phyloP scores from a whole-genome alignment of 1,140 invertebrate genomes.

The Nasonia vitripennis region DNA sequence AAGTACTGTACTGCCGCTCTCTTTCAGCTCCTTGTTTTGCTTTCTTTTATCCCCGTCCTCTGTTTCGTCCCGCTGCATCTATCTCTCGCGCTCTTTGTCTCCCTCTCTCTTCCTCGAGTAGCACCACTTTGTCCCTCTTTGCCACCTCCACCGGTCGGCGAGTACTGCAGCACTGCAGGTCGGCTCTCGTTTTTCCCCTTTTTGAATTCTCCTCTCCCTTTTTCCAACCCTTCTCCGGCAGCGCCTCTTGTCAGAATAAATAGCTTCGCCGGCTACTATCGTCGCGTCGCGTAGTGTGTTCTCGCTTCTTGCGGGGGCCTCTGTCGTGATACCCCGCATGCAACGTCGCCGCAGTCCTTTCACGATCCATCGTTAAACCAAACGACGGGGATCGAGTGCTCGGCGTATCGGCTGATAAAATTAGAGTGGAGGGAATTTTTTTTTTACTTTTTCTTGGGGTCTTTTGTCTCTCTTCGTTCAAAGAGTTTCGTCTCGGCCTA shows the following conservation, averaged over 20 bases:
- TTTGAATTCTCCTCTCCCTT: background rate
- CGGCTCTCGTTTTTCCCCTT: background rate
- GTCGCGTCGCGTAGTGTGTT: background rate
- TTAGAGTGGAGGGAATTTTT: background rate
- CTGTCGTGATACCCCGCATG: background rate
- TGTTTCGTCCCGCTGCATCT: background rate
- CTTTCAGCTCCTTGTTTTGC: background rate
- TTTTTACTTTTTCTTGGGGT: no score
- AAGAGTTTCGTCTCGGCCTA: no score
- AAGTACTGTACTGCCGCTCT: conserved; percentile 32
- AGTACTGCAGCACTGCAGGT: background rate
- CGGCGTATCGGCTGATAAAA: background rate
- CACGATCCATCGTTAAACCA: background rate
- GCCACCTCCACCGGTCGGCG: background rate
- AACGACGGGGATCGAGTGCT: background rate
- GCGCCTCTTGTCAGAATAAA: conserved; percentile 40
- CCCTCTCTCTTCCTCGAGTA: background rate
- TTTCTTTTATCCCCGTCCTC: background rate
- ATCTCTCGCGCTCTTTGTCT: conserved; percentile 22
- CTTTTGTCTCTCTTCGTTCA: no score
- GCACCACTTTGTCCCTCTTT: conserved; percentile 28
- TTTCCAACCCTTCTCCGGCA: background rate
- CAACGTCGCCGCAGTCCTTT: background rate
- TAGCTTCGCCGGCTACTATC: conserved; percentile 32
- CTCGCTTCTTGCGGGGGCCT: background rate